A percentile compares a stretch with the other conserved stretches of the same genome.
These are phyloP conservation scores for Smutsia gigantea DNA, from an alignment of 2,797 vertebrate species.

Conservation along the genomic window DNA sequence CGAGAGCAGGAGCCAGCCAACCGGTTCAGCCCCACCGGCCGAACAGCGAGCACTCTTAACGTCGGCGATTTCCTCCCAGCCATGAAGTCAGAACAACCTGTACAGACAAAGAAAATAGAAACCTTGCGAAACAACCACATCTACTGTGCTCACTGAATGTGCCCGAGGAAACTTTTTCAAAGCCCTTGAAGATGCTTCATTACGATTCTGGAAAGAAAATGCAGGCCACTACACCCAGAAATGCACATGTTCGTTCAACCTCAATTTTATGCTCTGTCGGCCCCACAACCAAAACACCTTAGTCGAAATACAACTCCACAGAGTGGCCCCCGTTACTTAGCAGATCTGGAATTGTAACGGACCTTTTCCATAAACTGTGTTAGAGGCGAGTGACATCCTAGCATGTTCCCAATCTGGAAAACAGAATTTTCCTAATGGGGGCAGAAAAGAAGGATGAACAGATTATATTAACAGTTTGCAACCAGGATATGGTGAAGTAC, in stretches of 20 bases:
- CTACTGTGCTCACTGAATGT: conserved; percentile 1
- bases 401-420: conserved; percentile 2
- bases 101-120: conserved; percentile 70
- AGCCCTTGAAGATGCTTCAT: conserved; percentile 61
- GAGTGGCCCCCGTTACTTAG: not conserved
- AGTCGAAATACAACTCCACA: not conserved
- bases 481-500: not conserved
- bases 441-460: not conserved
- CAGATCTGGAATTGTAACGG: not conserved
- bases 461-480: not conserved
- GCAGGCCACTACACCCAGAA: not conserved
- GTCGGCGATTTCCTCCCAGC: conserved; percentile 61
- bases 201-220: conserved; percentile 29
- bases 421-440: conserved; percentile 23
- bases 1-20: not conserved
- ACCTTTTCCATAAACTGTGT: not conserved
- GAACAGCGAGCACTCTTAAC: conserved; percentile 13
- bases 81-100: conserved; percentile 67
- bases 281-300: not conserved
- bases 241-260: not conserved
- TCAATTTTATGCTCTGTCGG: not conserved
- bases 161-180: conserved; percentile 52
- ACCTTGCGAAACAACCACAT: conserved; percentile 58
- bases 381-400: not conserved
- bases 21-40: not conserved